Base-by-base conservation (phyloP, 2,888 invertebrate genomes). In the Tachystola acroxantha region DNA sequence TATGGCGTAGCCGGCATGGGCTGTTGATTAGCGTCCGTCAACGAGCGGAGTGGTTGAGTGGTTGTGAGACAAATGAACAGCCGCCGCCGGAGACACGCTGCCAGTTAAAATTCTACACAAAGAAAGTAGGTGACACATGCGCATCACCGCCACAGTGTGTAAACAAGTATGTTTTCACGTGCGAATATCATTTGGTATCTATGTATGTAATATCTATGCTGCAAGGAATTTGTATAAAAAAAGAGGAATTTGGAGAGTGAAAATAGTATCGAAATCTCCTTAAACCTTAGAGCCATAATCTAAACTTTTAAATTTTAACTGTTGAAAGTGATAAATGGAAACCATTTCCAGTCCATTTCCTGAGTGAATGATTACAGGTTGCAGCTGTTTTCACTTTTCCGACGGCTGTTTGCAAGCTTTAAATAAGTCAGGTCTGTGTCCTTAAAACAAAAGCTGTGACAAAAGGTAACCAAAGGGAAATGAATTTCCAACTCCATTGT, bases 51-150 rank as follows among this genome's bases (percentile, higher is more conserved):
- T n/a, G n/a, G n/a, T n/a, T n/a, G n/a, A n/a, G 45, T 42, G 39
- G 42, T 40, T 40, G 40, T 40, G 52, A 60, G 60, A 66, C 67
- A 68, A 71, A 70, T 69, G 64, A 64, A 57, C 46, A 50, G 46
- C 26, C n/a, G n/a, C 47, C 43, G 50, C 45, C 42, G 44, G 46
- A 56, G 61, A 56, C 51, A 45, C 42, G 48, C 53, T 50, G 47
- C 52, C 53, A 57, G 55, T 46, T n/a, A 62, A 61, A 47, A 42
- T 31, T 41, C 35, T 35, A 57, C 57, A 62, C 63, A 59, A 70
- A 67, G 63, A 68, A 67, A 65, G 58, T 62, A 57, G 56, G 59
- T 57, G 55, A 48, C 59, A 56, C 50, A 31, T 26, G 20, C 29
- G 25, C 28, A 32, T 32, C 36, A 32, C 33, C 32, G 29, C 14